Conservation (phyloP, 1,140 invertebrate genomes). For the Druon quercuslanigerum region DNA sequence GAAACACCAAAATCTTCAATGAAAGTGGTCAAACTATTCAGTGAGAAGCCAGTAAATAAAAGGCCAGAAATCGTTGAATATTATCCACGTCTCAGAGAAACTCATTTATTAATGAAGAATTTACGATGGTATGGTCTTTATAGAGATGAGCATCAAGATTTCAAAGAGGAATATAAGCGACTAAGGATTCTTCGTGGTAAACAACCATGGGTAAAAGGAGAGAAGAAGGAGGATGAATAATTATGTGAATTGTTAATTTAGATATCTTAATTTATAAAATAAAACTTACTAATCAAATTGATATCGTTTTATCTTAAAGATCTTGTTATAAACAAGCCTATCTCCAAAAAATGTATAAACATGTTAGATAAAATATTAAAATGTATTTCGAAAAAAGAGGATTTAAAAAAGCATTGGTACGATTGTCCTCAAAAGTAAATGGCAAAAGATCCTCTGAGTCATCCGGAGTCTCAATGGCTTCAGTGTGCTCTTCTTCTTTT, state of each 20-base stretch:
- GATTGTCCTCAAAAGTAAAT: conserved; percentile 11
- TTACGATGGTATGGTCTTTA: conserved; percentile 87
- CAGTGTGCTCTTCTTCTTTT: background rate
- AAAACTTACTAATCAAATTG: conserved; percentile 33
- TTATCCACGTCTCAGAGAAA: conserved; percentile 91
- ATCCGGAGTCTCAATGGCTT: background rate
- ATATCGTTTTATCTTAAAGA: conserved; percentile 25
- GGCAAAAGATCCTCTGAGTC: background rate
- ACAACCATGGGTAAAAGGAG: conserved; percentile 70
- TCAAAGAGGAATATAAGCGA: conserved; percentile 91
- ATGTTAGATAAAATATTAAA: background rate
- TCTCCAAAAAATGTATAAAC: background rate
- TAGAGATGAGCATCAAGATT: conserved; percentile 94
- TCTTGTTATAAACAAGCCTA: background rate
- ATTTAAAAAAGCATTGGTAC: conserved; percentile 21
- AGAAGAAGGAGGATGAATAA: conserved; percentile 32
- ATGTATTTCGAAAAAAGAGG: background rate
- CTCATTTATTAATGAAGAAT: conserved; percentile 81
- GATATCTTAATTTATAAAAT: background rate
- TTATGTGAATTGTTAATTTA: background rate
- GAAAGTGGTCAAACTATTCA: conserved; percentile 90
- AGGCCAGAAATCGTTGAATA: conserved; percentile 86
- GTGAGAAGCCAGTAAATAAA: conserved; percentile 84
- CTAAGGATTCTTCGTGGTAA: conserved; percentile 88
- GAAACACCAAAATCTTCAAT: conserved; percentile 84